phyloP scores from a whole-genome alignment of 2,888 invertebrate genomes.

The Lamellibrachia columna region DNA sequence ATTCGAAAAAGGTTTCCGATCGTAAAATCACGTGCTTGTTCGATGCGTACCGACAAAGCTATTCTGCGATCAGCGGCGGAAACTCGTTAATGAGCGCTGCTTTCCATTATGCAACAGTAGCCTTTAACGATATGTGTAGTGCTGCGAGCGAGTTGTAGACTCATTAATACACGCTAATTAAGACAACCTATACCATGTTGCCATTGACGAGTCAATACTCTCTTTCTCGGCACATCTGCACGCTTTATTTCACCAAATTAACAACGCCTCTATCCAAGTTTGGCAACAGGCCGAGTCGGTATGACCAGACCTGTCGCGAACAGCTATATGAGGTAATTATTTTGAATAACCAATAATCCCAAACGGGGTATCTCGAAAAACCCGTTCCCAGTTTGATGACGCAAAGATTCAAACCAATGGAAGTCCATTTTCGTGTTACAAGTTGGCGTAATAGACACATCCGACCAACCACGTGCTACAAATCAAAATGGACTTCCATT shows the following conservation, averaged over 20 bases:
- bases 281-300: background rate
- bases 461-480: no score
- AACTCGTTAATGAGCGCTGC: background rate
- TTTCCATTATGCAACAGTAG: background rate
- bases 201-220: background rate
- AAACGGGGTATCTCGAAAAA: no score
- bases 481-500: no score
- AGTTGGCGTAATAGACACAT: no score
- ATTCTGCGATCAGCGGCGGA: background rate
- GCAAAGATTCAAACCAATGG: no score
- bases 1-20: background rate
- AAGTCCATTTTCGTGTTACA: no score
- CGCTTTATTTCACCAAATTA: conserved; percentile 3
- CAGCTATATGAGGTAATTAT: background rate
- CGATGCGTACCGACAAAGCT: background rate
- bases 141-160: background rate
- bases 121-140: background rate
- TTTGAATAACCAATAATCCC: background rate
- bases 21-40: background rate
- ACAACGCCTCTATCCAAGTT: background rate
- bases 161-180: conserved; percentile 7
- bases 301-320: background rate
- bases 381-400: background rate
- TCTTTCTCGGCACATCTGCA: background rate
- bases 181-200: background rate